Percentiles rank a stretch among this genome's conserved stretches.
phyloP scores from a whole-genome alignment of 2,888 invertebrate genomes.

The Chymomyza fuscimana region DNA sequence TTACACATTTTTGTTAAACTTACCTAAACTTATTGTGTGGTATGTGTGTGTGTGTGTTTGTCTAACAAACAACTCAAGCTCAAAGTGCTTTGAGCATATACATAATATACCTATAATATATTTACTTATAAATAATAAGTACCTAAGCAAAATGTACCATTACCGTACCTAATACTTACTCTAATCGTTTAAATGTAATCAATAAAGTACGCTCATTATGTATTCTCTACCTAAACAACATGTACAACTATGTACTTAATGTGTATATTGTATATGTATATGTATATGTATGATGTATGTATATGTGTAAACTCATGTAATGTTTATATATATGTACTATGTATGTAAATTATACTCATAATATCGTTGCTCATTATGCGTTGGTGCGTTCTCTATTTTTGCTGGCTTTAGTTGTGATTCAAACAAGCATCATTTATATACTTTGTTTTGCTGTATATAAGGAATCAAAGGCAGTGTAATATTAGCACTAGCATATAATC shows the following conservation, averaged over 20 bases:
- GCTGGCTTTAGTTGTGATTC: constrained; percentile 37
- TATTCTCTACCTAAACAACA: constrained; percentile 25
- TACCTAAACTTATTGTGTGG: constrained; percentile 28
- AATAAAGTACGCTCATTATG: constrained; percentile 51
- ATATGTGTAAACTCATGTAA: too few relatives aligned
- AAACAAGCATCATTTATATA: constrained; percentile 18
- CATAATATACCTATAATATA: constrained; percentile 16
- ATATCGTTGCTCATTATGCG: constrained; percentile 33
- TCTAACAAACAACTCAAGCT: constrained; percentile 3
- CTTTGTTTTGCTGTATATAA: constrained; percentile 31
- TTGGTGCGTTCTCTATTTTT: constrained; percentile 35
- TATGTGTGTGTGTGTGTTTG: constrained; percentile 3
- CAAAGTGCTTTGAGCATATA: constrained; percentile 7
- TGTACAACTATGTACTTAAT: constrained; percentile 19
- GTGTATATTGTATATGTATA: constrained; percentile 9
- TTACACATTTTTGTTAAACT: constrained; percentile 31
- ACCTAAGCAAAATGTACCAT: constrained; percentile 14
- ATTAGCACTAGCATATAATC: constrained; percentile 20
- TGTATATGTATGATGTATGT: constrained; percentile 19
- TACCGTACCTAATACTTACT: constrained; percentile 15
- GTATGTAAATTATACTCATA: constrained; percentile 44
- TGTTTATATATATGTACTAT: constrained; percentile 19
- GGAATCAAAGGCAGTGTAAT: constrained; percentile 23
- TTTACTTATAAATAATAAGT: constrained; percentile 16
- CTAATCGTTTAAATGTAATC: constrained; percentile 3